A percentile compares a stretch with the other conserved stretches of the same genome.
phyloP scores from a whole-genome alignment of 2,113 vertebrate species.

The Scomber scombrus region DNA sequence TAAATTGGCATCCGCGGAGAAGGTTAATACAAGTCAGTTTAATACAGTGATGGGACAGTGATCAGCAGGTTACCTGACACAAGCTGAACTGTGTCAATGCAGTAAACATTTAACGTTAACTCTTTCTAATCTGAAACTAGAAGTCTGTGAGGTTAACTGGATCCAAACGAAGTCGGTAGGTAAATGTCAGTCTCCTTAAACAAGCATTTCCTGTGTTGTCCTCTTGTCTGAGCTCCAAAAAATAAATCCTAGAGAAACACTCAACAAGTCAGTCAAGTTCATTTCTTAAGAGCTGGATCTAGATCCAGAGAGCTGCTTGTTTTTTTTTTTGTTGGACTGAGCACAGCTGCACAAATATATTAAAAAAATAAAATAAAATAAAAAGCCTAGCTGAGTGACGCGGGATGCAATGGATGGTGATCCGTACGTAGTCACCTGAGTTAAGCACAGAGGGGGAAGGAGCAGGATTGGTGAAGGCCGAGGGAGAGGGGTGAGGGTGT shows the following conservation, averaged over 20 bases:
- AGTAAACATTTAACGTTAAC: background rate
- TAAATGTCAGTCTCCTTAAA: background rate
- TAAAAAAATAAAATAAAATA: too few relatives aligned
- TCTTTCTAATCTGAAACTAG: background rate
- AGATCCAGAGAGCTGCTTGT: conserved; percentile 24
- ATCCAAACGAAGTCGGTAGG: background rate
- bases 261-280: background rate
- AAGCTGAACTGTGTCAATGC: background rate
- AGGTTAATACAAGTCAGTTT: background rate
- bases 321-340: conserved; percentile 14
- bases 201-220: background rate
- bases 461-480: background rate
- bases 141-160: background rate
- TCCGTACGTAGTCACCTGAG: conserved; percentile 58
- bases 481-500: background rate
- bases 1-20: background rate
- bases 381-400: conserved; percentile 11
- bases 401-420: conserved; percentile 38
- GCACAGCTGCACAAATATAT: conserved; percentile 57
- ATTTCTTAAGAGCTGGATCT: background rate
- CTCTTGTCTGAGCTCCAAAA: background rate
- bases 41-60: background rate
- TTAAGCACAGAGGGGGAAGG: conserved; percentile 29
- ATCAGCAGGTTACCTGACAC: background rate
- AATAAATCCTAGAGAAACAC: conserved; percentile 12